phyloP scores from a whole-genome alignment of 2,797 vertebrate species.

The Benthosema pterotum region DNA sequence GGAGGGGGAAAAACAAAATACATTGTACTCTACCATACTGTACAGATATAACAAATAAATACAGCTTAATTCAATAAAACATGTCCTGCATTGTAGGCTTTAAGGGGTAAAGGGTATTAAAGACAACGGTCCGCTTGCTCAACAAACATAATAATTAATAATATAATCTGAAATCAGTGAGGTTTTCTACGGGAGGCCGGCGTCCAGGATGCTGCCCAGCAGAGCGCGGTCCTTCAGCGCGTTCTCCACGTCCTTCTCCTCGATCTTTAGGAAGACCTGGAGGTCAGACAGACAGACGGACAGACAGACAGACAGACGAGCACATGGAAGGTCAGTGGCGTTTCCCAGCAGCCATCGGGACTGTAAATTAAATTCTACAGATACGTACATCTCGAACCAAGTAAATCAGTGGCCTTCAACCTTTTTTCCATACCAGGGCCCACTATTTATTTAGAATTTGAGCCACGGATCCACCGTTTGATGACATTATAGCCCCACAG shows the following conservation, averaged over 20 bases:
- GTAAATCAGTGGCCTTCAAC: too few species aligned
- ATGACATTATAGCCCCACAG: too few species aligned
- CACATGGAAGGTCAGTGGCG: neutral
- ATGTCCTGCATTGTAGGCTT: conserved; percentile 9
- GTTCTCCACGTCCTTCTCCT: conserved; percentile 88
- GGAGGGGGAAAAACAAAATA: too few species aligned
- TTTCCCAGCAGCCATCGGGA: too few species aligned
- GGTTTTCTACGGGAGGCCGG: conserved; percentile 75
- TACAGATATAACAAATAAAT: neutral
- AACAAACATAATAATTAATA: neutral
- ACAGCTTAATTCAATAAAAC: neutral
- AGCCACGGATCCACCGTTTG: too few species aligned
- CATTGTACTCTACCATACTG: too few species aligned
- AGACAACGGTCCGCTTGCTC: neutral
- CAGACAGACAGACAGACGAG: neutral
- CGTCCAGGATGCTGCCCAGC: conserved; percentile 87
- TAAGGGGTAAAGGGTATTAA: neutral
- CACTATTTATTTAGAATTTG: too few species aligned
- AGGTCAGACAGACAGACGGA: neutral
- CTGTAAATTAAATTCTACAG: neutral
- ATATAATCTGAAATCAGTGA: neutral
- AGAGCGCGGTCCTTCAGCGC: conserved; percentile 88
- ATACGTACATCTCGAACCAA: too few species aligned
- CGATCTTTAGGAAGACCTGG: conserved; percentile 91
- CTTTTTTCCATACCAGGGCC: too few species aligned